Conservation (phyloP, 1,140 invertebrate genomes). For the Eueides isabella region DNA sequence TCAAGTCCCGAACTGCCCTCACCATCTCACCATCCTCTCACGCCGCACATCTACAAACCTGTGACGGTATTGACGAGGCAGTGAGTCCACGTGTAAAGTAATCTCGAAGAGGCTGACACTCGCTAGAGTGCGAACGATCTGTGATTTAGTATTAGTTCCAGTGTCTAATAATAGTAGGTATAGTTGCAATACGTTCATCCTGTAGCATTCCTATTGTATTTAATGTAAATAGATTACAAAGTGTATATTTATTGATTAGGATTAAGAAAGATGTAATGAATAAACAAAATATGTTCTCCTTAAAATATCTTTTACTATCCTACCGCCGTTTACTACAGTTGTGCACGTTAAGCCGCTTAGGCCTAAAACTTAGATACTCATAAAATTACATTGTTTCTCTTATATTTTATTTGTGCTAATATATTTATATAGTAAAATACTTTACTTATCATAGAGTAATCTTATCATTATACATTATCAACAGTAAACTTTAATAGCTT, state of each 20-base stretch:
- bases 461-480: no score
- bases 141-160: constrained; percentile 58
- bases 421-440: no score
- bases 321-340: neutral
- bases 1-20: constrained; percentile 69
- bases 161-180: constrained; percentile 54
- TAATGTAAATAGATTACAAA: constrained; percentile 73
- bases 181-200: constrained; percentile 36
- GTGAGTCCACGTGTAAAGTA: constrained; percentile 44
- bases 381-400: no score
- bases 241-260: constrained; percentile 76
- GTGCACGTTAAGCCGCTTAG: neutral
- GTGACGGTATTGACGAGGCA: constrained; percentile 71
- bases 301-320: constrained; percentile 47
- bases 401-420: no score
- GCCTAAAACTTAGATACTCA: neutral
- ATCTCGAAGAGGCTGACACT: constrained; percentile 51
- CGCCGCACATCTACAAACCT: constrained; percentile 75
- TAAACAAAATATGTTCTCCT: constrained; percentile 63
- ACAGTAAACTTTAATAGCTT: no score
- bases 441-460: no score
- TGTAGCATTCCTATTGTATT: constrained; percentile 67
- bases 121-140: constrained; percentile 47
- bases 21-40: constrained; percentile 65
- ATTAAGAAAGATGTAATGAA: constrained; percentile 66